Base-by-base conservation (phyloP, 1,140 invertebrate genomes). In the Drosophila malerkotliana region DNA sequence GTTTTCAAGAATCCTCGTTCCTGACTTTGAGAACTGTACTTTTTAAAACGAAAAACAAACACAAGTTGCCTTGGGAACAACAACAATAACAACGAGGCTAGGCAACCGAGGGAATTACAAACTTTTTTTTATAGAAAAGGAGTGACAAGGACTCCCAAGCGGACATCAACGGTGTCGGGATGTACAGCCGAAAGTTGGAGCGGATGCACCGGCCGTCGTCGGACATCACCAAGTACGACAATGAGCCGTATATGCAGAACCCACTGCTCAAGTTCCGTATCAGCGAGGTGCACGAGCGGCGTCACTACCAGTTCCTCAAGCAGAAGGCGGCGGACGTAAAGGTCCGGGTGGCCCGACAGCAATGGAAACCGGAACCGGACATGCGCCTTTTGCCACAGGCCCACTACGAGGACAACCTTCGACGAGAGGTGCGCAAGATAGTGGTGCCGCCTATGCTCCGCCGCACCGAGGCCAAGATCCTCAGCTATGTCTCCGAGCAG, bases 191-290 rank as follows among this genome's bases (percentile, higher is more conserved):
- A 12, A 89, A 80, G 48, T 54, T 91, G 54, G 84, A 85, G 52
- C 83, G 77, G 5, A 88, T 91, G 85, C 72, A 89, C 69, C 85
- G 90, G 4, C 90, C 90, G 3, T 51, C 85, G 2, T 76, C 84
- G 58, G 80, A 91, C 56, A 72, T 91, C n/a, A 77, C 69, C 14
- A 84, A 88, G 56, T 92, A 91, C 44, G 91, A 92, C 44, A 77
- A 92, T 74, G 91, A 92, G 64, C 78, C 77, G n/a, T 92, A 92
- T 54, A 88, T 89, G 81, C 78, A 91, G 53, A 92, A 92, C 56
- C 91, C 91, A 0, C 24, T 92, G 26, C 62, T 92, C 7, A 91
- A 81, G 32, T 92, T 91, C 26, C 88, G 73, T 5, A 72, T 92
- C 4, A 67, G 76, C 15, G 83, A 91, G 44, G 80, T 92, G 4